Evolutionary conservation across 2,113 vertebrate species (phyloP).

Genomic region (Neogobius melanostomus): DNA sequence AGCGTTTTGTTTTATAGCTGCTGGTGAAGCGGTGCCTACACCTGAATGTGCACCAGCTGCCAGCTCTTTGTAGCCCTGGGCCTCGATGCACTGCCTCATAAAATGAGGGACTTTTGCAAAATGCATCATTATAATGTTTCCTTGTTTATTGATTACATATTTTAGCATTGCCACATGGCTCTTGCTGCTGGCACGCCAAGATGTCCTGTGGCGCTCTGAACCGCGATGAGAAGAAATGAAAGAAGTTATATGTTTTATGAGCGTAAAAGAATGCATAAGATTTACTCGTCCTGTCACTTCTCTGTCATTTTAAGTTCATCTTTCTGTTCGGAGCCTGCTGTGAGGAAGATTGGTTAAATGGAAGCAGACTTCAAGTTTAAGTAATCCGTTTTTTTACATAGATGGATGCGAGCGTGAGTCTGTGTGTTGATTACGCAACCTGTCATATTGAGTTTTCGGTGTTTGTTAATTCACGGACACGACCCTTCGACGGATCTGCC

Average conservation of each 20-base stretch:
- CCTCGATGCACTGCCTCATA: conserved; percentile 29
- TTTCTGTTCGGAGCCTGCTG: conserved; percentile 14
- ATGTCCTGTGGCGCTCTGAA: conserved; percentile 9
- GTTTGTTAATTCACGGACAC: conserved; percentile 27
- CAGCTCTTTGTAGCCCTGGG: conserved; percentile 18
- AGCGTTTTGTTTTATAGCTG: conserved; percentile 28
- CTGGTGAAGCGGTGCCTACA: conserved; percentile 40
- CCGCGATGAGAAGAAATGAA: conserved; percentile 1
- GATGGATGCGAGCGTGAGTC: conserved; percentile 21
- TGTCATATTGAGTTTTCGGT: conserved; percentile 56
- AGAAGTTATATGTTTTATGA: background rate
- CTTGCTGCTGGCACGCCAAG: conserved; percentile 18
- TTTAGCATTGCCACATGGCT: conserved; percentile 29
- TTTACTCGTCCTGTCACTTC: conserved; percentile 41
- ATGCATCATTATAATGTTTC: conserved; percentile 31
- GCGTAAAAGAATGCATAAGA: conserved; percentile 18
- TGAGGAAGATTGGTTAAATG: conserved; percentile 48
- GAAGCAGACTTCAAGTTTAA: conserved; percentile 52
- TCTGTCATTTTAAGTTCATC: conserved; percentile 36
- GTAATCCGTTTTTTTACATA: conserved; percentile 37
- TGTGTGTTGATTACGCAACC: conserved; percentile 53
- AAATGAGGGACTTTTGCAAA: conserved; percentile 57
- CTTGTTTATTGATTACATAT: conserved; percentile 62
- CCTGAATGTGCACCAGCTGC: conserved; percentile 41
- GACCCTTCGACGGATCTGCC: conserved; percentile 46